A percentile compares a stretch with the other conserved stretches of the same genome.
Conservation (phyloP, 2,113 vertebrate genomes). For the Macrotus californicus region DNA sequence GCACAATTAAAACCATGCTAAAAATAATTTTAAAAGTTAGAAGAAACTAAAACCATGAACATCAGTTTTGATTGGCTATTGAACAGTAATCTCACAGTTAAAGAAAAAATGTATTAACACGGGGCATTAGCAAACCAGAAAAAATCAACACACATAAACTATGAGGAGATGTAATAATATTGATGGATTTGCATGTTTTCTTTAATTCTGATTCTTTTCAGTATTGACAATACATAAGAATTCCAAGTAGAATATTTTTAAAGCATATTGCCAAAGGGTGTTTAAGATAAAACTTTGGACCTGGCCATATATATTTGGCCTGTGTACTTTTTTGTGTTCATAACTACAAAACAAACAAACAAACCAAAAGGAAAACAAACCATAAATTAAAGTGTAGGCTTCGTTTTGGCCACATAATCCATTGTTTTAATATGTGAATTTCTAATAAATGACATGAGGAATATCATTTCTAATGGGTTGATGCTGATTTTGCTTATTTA, state of each 20-base stretch:
- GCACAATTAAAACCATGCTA: not conserved
- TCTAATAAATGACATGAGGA: not conserved
- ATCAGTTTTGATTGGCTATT: not conserved
- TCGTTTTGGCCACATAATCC: not conserved
- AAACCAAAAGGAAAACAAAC: not conserved
- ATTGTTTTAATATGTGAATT: not conserved
- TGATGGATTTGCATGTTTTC: not conserved
- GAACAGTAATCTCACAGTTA: not conserved
- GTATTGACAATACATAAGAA: not conserved
- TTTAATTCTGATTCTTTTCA: not conserved
- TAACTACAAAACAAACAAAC: not conserved
- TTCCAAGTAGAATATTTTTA: not conserved
- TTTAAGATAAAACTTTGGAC: not conserved
- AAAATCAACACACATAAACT: not conserved
- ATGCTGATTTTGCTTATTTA: not conserved
- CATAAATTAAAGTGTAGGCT: not conserved
- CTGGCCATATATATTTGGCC: rapidly evolving
- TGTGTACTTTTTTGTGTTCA: not conserved
- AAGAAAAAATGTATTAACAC: not conserved
- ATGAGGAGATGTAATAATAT: not conserved
- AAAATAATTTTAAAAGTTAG: not conserved
- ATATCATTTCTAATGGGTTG: not conserved
- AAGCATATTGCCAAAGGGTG: not conserved
- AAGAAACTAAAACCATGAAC: not conserved
- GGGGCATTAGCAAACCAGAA: not conserved